Evolutionary conservation across 2,888 invertebrate genomes (phyloP).

Genomic region (Standfussiana lucernea): DNA sequence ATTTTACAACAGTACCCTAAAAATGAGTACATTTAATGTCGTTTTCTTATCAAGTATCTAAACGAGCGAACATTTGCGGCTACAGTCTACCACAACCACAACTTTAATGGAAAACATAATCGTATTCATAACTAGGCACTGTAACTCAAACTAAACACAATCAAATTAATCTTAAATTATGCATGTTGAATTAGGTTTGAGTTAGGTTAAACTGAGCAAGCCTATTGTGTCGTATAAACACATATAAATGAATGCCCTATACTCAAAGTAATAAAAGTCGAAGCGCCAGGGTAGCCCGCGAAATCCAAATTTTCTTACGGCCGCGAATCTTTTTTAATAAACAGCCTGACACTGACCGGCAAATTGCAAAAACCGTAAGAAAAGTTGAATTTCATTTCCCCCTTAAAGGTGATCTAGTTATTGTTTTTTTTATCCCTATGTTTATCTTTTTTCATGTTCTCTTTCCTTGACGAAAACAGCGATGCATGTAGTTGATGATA

Average conservation of each 20-base stretch:
- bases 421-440: too few relatives aligned
- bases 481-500: neutral
- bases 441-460: too few relatives aligned
- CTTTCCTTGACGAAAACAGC: constrained; percentile 4
- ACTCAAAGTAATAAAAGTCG: neutral
- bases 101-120: constrained; percentile 41
- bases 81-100: constrained; percentile 30
- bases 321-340: too few relatives aligned
- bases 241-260: neutral
- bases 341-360: too few relatives aligned
- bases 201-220: constrained; percentile 15
- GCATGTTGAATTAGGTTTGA: constrained; percentile 29
- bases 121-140: constrained; percentile 25
- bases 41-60: constrained; percentile 53
- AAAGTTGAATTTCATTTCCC: too few relatives aligned
- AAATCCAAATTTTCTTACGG: too few relatives aligned
- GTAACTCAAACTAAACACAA: constrained; percentile 41
- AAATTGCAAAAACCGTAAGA: too few relatives aligned
- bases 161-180: constrained; percentile 36
- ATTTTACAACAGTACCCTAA: neutral
- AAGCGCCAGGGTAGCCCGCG: too few relatives aligned
- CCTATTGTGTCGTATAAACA: neutral
- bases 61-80: constrained; percentile 32
- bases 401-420: too few relatives aligned
- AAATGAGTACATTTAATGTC: constrained; percentile 34